Conservation (phyloP, 2,113 vertebrate species). For the Cromileptes altivelis region DNA sequence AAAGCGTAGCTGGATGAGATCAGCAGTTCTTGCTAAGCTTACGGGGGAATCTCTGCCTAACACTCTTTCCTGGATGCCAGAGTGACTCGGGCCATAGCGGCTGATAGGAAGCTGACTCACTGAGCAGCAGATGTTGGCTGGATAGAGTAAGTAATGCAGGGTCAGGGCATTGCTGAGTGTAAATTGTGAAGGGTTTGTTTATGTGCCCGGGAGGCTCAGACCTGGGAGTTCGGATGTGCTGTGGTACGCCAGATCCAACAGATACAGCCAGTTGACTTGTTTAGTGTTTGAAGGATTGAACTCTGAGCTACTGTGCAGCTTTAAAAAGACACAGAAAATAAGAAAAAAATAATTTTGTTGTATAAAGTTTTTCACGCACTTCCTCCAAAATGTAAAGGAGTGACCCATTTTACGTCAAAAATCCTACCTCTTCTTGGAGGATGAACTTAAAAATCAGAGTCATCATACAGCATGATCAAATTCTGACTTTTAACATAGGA, state of each 20-base stretch:
- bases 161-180: conserved; percentile 48
- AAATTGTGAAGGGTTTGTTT: conserved; percentile 56
- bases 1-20: conserved; percentile 71
- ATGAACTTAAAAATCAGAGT: background rate
- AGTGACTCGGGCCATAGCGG: conserved; percentile 52
- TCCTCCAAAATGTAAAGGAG: background rate
- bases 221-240: conserved; percentile 32
- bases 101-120: conserved; percentile 76
- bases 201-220: conserved; percentile 30
- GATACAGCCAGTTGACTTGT: conserved; percentile 12
- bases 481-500: background rate
- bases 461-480: background rate
- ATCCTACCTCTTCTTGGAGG: accelerated
- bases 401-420: background rate
- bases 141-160: conserved; percentile 52
- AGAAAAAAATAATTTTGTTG: too few relatives aligned
- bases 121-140: conserved; percentile 59
- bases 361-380: background rate
- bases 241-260: background rate
- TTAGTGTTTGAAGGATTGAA: conserved; percentile 3
- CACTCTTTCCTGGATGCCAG: conserved; percentile 75
- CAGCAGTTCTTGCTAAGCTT: conserved; percentile 75
- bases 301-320: background rate
- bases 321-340: background rate
- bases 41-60: conserved; percentile 50